Evolutionary conservation across 2,113 vertebrate species (phyloP).

Genomic region (Sylvia atricapilla): DNA sequence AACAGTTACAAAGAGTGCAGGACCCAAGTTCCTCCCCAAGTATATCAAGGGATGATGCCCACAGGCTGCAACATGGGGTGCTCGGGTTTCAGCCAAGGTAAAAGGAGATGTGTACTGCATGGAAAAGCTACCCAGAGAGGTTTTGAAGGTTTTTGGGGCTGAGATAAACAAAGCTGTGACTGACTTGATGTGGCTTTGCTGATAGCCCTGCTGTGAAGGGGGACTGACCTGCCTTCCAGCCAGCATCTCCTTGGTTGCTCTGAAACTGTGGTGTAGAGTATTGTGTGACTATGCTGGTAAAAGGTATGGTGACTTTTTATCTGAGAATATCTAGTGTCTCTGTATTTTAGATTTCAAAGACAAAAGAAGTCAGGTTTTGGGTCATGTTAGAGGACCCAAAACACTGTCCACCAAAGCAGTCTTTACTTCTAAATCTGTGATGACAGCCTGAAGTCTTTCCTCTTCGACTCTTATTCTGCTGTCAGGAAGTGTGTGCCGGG

Average conservation of each 20-base stretch:
- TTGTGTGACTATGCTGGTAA: not conserved
- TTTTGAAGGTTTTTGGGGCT: not conserved
- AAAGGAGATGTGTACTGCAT: not conserved
- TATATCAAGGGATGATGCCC: not conserved
- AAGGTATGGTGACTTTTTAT: not conserved
- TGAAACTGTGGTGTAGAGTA: fast-evolving
- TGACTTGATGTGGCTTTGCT: not conserved
- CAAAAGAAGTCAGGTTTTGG: not conserved
- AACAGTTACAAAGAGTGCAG: not conserved
- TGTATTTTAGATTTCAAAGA: not conserved
- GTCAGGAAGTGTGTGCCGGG: not conserved
- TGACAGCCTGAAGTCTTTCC: not conserved
- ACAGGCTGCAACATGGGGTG: not conserved
- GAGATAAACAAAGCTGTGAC: not conserved
- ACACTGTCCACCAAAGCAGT: not conserved
- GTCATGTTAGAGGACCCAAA: not conserved
- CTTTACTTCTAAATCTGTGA: not conserved
- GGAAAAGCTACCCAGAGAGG: not conserved
- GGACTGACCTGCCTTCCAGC: not conserved
- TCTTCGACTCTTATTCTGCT: not conserved
- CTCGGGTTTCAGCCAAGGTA: not conserved
- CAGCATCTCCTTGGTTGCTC: not conserved
- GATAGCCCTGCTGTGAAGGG: not conserved
- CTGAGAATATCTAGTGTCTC: not conserved
- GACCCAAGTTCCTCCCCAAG: not conserved